Evolutionary conservation across 2,113 vertebrate genomes (phyloP), one percentile per base, ranked within the genome.

Genomic region (Ia io): DNA sequence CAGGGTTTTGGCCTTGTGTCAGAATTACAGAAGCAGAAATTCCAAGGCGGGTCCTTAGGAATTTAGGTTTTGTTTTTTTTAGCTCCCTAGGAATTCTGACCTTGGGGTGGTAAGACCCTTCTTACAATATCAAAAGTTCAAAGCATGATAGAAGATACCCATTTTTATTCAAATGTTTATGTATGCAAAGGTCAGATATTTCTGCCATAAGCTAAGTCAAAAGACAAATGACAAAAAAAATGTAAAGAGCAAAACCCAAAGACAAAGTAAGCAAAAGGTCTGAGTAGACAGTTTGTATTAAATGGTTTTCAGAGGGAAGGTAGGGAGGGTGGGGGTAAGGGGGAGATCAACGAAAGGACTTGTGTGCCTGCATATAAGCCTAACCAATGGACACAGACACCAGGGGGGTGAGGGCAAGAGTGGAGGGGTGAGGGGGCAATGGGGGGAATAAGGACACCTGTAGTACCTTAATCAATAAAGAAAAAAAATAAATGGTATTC

Each of bases 211-310:
- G 35, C 25, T 13, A 85, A 69, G 14, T 70, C 49, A 85, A 90
- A 95, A 90, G 56, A 88, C 35, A 93, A 78, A 70, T 82, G 35
- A 90, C 18, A 74, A 93, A 30, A 82, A 49, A 74, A 91, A 85
- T 51, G 91, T 16, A 63, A 88, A 76, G 20, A 92, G 32, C n/a
- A 70, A 78, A 87, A 35, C 20, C 1, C 40, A 82, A 53, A 3
- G 32, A 8, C 25, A 95, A 89, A 69, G 20, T 88, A 69, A 90
- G 13, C 6, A 18, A 76, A 88, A 76, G 10, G 37, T 42, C 65
- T 32, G 35, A 91, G 40, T 28, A 90, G 63, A 20, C 3, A 79
- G 30, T 74, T 84, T 6, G 2, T 63, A 76, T 51, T 67, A 70
- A 94, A 40, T 28, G 17, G 56, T 10, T 35, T 47, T n/a, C 0